phyloP scores from a whole-genome alignment of 2,797 vertebrate species.

The Sorex maritimensis region DNA sequence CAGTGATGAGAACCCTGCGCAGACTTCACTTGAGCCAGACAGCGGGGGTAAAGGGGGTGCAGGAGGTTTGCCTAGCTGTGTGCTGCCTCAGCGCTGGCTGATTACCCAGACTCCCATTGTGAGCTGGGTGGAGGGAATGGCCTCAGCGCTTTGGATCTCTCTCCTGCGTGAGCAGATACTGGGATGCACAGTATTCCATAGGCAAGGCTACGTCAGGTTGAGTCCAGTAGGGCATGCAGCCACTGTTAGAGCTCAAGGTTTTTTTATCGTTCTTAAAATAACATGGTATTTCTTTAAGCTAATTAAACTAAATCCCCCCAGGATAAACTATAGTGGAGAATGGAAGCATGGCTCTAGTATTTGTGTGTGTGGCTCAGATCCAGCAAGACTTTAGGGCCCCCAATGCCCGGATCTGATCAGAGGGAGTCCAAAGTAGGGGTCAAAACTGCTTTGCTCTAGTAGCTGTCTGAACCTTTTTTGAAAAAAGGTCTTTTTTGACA shows the following conservation, averaged over 20 bases:
- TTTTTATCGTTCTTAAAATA: constrained; percentile 48
- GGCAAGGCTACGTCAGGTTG: neutral
- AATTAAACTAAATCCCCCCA: neutral
- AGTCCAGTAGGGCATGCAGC: neutral
- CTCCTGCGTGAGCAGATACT: neutral
- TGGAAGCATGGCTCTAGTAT: neutral
- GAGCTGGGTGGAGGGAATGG: too few relatives aligned
- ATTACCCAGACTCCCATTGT: too few relatives aligned
- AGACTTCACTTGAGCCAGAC: neutral
- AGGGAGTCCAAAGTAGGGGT: neutral
- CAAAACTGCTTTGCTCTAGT: neutral
- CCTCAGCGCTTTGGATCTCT: neutral
- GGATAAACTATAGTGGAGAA: neutral
- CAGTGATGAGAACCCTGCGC: neutral
- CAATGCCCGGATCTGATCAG: accelerated
- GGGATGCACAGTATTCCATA: neutral
- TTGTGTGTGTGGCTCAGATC: constrained; percentile 10
- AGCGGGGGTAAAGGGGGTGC: too few relatives aligned
- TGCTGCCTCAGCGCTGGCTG: too few relatives aligned
- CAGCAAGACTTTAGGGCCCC: neutral
- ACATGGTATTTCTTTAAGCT: constrained; percentile 1
- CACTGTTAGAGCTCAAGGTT: neutral
- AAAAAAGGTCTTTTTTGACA: neutral
- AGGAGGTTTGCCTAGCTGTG: too few relatives aligned
- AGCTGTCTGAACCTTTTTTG: too few relatives aligned